Evolutionary conservation across 2,797 vertebrate species (phyloP).

Genomic region (Xenopus petersii): DNA sequence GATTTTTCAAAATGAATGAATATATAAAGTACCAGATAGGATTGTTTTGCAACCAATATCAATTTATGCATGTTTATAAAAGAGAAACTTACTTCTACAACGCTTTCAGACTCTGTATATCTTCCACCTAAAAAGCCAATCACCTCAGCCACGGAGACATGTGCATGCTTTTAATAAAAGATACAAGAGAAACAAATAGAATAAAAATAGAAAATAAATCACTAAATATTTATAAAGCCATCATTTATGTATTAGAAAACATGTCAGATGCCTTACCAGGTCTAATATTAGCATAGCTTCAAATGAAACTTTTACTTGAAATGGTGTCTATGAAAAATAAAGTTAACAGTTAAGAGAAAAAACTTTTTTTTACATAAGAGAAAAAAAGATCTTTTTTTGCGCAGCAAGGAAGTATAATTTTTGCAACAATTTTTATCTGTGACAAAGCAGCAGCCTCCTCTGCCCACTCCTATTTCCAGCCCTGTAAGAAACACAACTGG

Average conservation of each 20-base stretch:
- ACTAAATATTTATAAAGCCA: background rate
- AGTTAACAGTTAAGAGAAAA: background rate
- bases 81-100: slow-evolving; percentile 74
- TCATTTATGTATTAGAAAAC: too few relatives aligned
- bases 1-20: too few relatives aligned
- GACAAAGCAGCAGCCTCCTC: background rate
- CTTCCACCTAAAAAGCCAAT: slow-evolving; percentile 92
- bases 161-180: slow-evolving; percentile 79
- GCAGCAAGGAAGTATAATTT: background rate
- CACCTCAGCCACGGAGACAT: slow-evolving; percentile 91
- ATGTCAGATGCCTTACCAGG: slow-evolving; percentile 74
- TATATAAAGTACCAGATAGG: too few relatives aligned
- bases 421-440: background rate
- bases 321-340: slow-evolving; percentile 77
- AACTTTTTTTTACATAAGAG: too few relatives aligned
- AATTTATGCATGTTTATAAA: too few relatives aligned
- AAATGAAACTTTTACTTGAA: slow-evolving; percentile 84
- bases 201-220: slow-evolving; percentile 1
- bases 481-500: too few relatives aligned
- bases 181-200: background rate
- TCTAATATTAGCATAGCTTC: slow-evolving; percentile 95
- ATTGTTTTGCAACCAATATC: too few relatives aligned
- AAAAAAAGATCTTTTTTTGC: background rate
- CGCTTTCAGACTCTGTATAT: slow-evolving; percentile 75
- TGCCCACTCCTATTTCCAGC: too few relatives aligned